phyloP scores from a whole-genome alignment of 1,140 invertebrate genomes.

The Mesaphorura yosii region DNA sequence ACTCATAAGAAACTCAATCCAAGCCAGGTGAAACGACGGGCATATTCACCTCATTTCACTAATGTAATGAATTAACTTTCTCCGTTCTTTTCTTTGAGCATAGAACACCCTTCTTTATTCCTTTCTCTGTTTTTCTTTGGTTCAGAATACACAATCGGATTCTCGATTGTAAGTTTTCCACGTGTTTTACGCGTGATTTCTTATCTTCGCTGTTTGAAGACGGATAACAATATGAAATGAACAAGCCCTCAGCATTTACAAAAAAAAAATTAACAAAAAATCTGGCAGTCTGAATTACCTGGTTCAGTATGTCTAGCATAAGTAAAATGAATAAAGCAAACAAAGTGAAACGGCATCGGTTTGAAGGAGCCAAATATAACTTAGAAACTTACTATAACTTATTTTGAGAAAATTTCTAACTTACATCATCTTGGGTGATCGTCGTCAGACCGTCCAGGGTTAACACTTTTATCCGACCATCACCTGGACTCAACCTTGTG shows the following conservation, averaged over 20 bases:
- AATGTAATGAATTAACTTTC: no score
- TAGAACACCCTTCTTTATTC: no score
- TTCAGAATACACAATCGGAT: no score
- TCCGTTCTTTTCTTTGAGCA: no score
- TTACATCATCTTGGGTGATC: constrained; percentile 22
- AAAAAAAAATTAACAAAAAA: background rate
- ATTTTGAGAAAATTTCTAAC: background rate
- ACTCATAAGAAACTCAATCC: background rate
- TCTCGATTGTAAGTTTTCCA: no score
- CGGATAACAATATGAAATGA: background rate
- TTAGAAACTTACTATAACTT: background rate
- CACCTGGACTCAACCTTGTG: constrained; percentile 12
- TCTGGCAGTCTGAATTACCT: background rate
- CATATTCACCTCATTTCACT: no score
- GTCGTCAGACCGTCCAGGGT: constrained; percentile 6
- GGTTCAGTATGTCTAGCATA: background rate
- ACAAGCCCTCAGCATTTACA: background rate
- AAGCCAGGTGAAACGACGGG: background rate
- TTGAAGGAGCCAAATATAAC: background rate
- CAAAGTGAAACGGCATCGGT: background rate
- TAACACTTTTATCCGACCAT: constrained; percentile 18
- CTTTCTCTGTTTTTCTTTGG: no score
- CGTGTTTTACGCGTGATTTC: no score
- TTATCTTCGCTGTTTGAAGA: no score
- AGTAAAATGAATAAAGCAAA: no score